Conservation (phyloP, 1,140 invertebrate species). For the Choristoneura fumiferana region DNA sequence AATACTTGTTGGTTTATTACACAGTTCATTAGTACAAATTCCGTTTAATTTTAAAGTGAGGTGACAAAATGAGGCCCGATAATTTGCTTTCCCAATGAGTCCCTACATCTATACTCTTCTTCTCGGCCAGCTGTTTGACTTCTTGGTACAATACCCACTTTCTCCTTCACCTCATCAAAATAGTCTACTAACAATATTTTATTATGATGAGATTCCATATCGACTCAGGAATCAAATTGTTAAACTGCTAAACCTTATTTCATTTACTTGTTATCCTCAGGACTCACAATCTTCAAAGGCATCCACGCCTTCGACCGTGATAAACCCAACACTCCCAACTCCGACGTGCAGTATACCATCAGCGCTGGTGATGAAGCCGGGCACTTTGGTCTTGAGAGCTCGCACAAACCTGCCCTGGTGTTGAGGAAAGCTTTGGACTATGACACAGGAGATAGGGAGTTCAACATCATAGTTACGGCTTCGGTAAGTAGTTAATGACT, state of each 20-base stretch:
- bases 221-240: no score
- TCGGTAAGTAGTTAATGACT: conserved; percentile 83
- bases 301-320: conserved; percentile 89
- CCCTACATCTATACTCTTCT: no score
- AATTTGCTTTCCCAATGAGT: no score
- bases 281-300: conserved; percentile 88
- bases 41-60: no score
- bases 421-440: conserved; percentile 87
- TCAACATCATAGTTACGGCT: conserved; percentile 86
- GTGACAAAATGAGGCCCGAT: no score
- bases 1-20: no score
- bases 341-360: conserved; percentile 91
- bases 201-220: no score
- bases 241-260: conserved; percentile 17
- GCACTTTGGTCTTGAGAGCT: conserved; percentile 87
- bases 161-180: no score
- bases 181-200: no score
- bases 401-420: conserved; percentile 86
- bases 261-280: conserved; percentile 57
- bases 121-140: no score
- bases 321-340: conserved; percentile 93
- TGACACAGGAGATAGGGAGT: conserved; percentile 87
- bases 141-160: no score
- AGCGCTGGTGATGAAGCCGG: conserved; percentile 86
- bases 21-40: no score